Percentiles rank a stretch among this genome's conserved stretches.
phyloP scores from a whole-genome alignment of 2,888 invertebrate genomes.

The Patella ulyssiponensis region DNA sequence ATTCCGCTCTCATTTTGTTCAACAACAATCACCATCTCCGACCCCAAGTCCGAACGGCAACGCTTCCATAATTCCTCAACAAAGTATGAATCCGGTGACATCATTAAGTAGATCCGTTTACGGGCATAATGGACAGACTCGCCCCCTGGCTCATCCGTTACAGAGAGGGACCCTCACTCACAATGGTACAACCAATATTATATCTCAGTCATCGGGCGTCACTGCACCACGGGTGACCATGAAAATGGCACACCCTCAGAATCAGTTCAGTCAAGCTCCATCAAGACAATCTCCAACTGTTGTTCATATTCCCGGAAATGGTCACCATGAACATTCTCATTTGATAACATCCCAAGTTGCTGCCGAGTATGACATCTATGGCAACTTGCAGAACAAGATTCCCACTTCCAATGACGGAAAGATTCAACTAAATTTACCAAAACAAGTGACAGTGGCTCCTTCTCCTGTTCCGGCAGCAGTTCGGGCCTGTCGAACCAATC shows the following conservation, averaged over 20 bases:
- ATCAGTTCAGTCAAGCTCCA: constrained; percentile 21
- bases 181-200: background rate
- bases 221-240: background rate
- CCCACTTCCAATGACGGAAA: constrained; percentile 26
- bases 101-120: background rate
- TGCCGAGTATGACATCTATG: background rate
- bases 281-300: constrained; percentile 25
- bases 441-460: constrained; percentile 23
- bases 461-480: constrained; percentile 42
- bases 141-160: background rate
- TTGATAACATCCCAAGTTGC: constrained; percentile 6
- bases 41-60: background rate
- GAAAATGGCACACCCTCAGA: background rate
- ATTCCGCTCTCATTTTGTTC: constrained; percentile 15
- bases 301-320: constrained; percentile 36
- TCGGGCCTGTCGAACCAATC: constrained; percentile 87
- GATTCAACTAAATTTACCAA: constrained; percentile 43
- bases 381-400: background rate
- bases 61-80: background rate
- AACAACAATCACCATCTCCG: constrained; percentile 13
- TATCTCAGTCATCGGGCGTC: background rate
- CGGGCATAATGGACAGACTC: background rate
- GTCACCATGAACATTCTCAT: constrained; percentile 33
- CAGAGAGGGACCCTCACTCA: background rate
- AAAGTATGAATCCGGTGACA: background rate